Base-by-base conservation (phyloP, 2,113 vertebrate genomes). In the Irena cyanogastra region DNA sequence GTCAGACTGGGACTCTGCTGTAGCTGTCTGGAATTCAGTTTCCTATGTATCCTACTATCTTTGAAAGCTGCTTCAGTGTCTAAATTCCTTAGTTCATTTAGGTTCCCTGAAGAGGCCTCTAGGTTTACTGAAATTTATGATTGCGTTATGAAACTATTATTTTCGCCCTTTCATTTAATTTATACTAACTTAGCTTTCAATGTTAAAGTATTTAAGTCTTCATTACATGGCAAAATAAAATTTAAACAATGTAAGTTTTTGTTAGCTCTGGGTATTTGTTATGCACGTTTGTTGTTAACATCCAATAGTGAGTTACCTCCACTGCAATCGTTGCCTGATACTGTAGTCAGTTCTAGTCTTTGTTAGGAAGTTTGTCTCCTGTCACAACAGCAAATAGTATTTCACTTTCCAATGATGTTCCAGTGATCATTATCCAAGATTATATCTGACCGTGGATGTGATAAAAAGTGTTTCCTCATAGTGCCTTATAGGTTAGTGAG, bases 161-260 rank as follows among this genome's bases (percentile, higher is more conserved):
- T 94, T 93, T 85, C 13, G 5, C 14, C 21, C 16, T 83, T 78
- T 87, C 27, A 57, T 87, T 90, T 59, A 82, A 79, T 75, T 88
- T 59, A n/a, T 83, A 33, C 19, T 63, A 59, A 68, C 52, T 83
- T 39, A 47, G 4, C 35, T 89, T 94, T 91, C 53, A 72, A 2
- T 76, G 35, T 50, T 47, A 50, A 82, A 41, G 47, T 80, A 22
- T 64, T 90, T 72, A 60, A 52, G 47, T 89, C 24, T 76, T 83
- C 5, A 52, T 91, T 83, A 54, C 33, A 26, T 54, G 39, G 42
- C 42, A 79, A 82, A 85, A 71, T 63, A 10, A 44, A 49, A 83
- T 92, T 37, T 66, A 85, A 85, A 20, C 42, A 50, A 26, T 41
- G 26, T 37, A 39, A 66, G 27, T 44, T 94, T 90, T 85, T 85